These are phyloP conservation scores for Zaprionus nigranus DNA, from an alignment of 1,140 invertebrate species.

Conservation along the genomic window DNA sequence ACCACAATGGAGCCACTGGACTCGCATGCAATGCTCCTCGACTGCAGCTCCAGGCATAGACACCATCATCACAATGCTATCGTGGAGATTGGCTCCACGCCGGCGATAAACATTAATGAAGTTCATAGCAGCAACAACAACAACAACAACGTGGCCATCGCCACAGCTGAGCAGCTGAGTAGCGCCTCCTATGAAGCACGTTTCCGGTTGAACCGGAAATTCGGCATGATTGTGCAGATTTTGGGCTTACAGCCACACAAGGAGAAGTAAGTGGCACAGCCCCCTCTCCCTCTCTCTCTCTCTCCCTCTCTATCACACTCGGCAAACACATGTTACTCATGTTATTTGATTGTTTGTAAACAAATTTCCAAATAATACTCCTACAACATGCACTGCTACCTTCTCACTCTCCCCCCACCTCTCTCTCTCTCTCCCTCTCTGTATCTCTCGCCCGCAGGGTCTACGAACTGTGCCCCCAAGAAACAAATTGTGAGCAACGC, in stretches of 20 bases:
- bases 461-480: conserved; percentile 78
- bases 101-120: conserved; percentile 48
- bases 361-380: conserved; percentile 38
- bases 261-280: conserved; percentile 70
- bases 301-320: neutral
- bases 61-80: conserved; percentile 51
- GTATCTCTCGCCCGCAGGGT: conserved; percentile 50
- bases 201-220: conserved; percentile 79
- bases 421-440: conserved; percentile 3
- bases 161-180: conserved; percentile 32
- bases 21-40: conserved; percentile 38
- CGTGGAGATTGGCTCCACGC: conserved; percentile 38
- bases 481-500: conserved; percentile 77
- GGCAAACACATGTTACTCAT: conserved; percentile 56
- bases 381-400: conserved; percentile 4
- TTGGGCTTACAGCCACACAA: conserved; percentile 76
- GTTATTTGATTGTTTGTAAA: conserved; percentile 63
- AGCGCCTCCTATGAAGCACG: conserved; percentile 59
- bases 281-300: neutral
- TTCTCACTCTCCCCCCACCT: neutral
- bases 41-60: conserved; percentile 56
- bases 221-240: conserved; percentile 83
- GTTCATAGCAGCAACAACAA: conserved; percentile 11
- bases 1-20: conserved; percentile 85
- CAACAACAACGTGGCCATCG: conserved; percentile 17